A percentile compares a stretch with the other conserved stretches of the same genome.
Conservation (phyloP, 2,888 invertebrate genomes). For the Clostera curtula region DNA sequence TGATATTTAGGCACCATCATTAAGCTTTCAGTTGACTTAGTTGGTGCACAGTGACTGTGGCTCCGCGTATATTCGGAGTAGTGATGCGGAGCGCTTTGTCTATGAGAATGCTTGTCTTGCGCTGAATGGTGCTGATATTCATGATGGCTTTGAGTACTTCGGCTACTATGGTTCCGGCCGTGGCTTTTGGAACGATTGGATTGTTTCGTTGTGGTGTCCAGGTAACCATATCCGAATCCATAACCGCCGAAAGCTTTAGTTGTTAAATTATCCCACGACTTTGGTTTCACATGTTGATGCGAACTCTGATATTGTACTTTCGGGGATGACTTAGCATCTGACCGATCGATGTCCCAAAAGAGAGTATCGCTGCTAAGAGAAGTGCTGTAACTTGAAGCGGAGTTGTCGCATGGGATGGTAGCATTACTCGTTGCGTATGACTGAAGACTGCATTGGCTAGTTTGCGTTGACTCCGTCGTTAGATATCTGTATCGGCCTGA, state of each 20-base stretch:
- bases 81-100: slow-evolving; percentile 61
- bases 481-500: slow-evolving; percentile 75
- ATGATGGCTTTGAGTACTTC: slow-evolving; percentile 73
- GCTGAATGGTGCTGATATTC: slow-evolving; percentile 56
- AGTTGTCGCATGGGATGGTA: slow-evolving; percentile 78
- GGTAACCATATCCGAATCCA: slow-evolving; percentile 89
- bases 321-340: slow-evolving; percentile 58
- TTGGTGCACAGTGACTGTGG: slow-evolving; percentile 76
- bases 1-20: slow-evolving; percentile 80
- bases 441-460: slow-evolving; percentile 87
- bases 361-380: slow-evolving; percentile 90
- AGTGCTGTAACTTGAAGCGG: slow-evolving; percentile 87
- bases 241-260: slow-evolving; percentile 91
- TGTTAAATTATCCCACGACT: slow-evolving; percentile 92
- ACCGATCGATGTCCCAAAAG: slow-evolving; percentile 82
- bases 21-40: slow-evolving; percentile 88
- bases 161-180: slow-evolving; percentile 74
- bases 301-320: slow-evolving; percentile 67
- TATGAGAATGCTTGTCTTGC: slow-evolving; percentile 60
- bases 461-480: slow-evolving; percentile 79
- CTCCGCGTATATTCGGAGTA: slow-evolving; percentile 64
- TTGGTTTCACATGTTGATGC: slow-evolving; percentile 79
- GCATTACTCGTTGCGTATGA: slow-evolving; percentile 88
- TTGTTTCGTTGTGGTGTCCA: slow-evolving; percentile 77
- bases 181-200: slow-evolving; percentile 60